phyloP scores from a whole-genome alignment of 2,113 vertebrate species.

The Panthera leo region DNA sequence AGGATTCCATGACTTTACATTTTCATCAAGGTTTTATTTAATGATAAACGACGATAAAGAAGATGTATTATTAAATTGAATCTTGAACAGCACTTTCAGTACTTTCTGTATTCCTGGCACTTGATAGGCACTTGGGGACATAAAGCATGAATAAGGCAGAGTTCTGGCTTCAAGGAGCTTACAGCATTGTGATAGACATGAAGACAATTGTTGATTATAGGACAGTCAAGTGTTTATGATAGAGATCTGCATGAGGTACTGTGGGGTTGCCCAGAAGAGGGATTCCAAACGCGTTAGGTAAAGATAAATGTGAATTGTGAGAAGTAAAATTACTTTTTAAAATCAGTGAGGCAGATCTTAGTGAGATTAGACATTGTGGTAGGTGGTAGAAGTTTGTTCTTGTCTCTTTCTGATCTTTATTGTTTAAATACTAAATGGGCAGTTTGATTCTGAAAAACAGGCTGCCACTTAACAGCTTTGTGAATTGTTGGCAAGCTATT shows the following conservation, averaged over 20 bases:
- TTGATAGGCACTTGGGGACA: neutral
- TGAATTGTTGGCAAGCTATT: slow-evolving; percentile 4
- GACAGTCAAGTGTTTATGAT: neutral
- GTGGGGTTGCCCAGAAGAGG: neutral
- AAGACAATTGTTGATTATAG: neutral
- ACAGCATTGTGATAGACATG: neutral
- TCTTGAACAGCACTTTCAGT: neutral
- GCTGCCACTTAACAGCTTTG: neutral
- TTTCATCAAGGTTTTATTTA: slow-evolving; percentile 45
- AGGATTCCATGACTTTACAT: neutral
- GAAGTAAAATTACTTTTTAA: neutral
- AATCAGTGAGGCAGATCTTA: neutral
- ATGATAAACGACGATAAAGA: neutral
- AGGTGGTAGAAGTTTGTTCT: neutral
- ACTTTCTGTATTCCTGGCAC: neutral
- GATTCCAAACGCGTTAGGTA: neutral
- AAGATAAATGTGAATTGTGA: slow-evolving; percentile 10
- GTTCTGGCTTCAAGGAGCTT: slow-evolving; percentile 31
- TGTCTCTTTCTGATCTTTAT: neutral
- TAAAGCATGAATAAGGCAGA: neutral
- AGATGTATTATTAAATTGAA: neutral
- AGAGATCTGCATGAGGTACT: neutral
- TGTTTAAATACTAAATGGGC: neutral
- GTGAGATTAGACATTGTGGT: neutral
- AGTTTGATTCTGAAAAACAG: slow-evolving; percentile 36